A percentile compares a stretch with the other conserved stretches of the same genome.
These are phyloP conservation scores for Euclidia mi DNA, from an alignment of 2,888 invertebrate genomes.

Conservation along the genomic window DNA sequence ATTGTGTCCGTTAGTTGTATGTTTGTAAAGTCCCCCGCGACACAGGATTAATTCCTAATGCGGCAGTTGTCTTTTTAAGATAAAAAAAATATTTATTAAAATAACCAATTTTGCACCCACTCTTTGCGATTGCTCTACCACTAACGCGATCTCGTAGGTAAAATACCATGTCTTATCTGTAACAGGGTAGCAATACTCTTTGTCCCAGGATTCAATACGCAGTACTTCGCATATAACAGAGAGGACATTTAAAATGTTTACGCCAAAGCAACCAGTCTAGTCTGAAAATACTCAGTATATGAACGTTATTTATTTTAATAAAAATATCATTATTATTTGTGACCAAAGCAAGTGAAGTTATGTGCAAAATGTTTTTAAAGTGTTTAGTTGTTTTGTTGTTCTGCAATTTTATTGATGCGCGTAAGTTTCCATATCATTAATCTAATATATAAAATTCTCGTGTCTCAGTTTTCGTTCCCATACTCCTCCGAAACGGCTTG, in stretches of 20 bases:
- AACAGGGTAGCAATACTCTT: slow-evolving; percentile 34
- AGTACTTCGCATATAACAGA: slow-evolving; percentile 27
- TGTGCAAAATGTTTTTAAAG: slow-evolving; percentile 71
- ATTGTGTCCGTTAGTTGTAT: too few species aligned
- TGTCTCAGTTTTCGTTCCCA: too few species aligned
- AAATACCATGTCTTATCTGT: slow-evolving; percentile 35
- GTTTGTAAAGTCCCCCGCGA: too few species aligned
- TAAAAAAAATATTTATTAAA: too few species aligned
- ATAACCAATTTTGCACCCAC: too few species aligned
- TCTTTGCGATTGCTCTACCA: too few species aligned
- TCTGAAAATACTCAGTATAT: slow-evolving; percentile 49
- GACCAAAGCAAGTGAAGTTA: slow-evolving; percentile 17
- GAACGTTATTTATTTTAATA: slow-evolving; percentile 51
- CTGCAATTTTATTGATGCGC: slow-evolving; percentile 63
- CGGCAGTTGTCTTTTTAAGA: too few species aligned
- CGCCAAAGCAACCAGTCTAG: slow-evolving; percentile 57
- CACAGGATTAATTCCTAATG: too few species aligned
- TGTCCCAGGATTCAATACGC: slow-evolving; percentile 29
- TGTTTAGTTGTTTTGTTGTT: slow-evolving; percentile 70
- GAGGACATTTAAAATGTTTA: slow-evolving; percentile 57
- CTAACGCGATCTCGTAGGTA: slow-evolving; percentile 5
- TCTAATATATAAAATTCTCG: too few species aligned
- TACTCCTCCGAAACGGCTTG: too few species aligned
- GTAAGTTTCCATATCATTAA: slow-evolving; percentile 59
- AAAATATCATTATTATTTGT: slow-evolving; percentile 28